Evolutionary conservation across 2,888 invertebrate species (phyloP), one percentile per base, ranked within the genome.

Genomic region (Lottia gigantea): DNA sequence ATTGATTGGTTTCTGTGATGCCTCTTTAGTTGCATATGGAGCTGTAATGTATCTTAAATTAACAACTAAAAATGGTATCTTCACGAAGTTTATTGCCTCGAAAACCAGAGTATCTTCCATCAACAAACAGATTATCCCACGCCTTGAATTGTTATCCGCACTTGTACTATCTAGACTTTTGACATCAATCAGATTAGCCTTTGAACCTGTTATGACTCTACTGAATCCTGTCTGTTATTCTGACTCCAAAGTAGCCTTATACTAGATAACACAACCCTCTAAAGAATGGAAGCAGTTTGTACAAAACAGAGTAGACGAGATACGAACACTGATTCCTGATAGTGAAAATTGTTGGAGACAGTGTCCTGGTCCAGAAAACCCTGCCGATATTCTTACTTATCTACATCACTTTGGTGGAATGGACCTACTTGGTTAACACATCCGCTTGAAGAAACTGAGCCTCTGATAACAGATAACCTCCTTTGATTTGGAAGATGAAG

Each of bases 141-240:
- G 55, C n/a, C 55, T 55, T 55, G 55, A 55, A 55, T 23, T 55
- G 8, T 55, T 55, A 23, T 55, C 55, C 14, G 55, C 55, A 55
- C 23, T 55, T 11, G 23, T 55, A 19, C 19, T 55, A 55, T 55
- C 55, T 55, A n/a, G 55, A 55, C 23, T 55, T n/a, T 55, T 55
- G 55, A 23, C 8, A 7, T 19, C 19, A 7, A 23, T 55, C 7
- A 8, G n/a, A 55, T 55, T 23, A 19, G 55, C 55, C 14, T n/a
- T 55, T 55, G 19, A 55, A 55, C 55, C 23, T 55, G 19, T 6
- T 14, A 55, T 55, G n/a, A 23, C n/a, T 19, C 19, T 55, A 19
- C 19, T 19, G 14, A 23, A 23, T 55, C 23, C 55, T 19, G 11
- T 55, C 8, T 55, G 55, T 55, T 55, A 55, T 55, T 55, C 55